A percentile compares a stretch with the other conserved stretches of the same genome.
phyloP scores from a whole-genome alignment of 2,113 vertebrate genomes.

The Protobothrops mucrosquamatus region DNA sequence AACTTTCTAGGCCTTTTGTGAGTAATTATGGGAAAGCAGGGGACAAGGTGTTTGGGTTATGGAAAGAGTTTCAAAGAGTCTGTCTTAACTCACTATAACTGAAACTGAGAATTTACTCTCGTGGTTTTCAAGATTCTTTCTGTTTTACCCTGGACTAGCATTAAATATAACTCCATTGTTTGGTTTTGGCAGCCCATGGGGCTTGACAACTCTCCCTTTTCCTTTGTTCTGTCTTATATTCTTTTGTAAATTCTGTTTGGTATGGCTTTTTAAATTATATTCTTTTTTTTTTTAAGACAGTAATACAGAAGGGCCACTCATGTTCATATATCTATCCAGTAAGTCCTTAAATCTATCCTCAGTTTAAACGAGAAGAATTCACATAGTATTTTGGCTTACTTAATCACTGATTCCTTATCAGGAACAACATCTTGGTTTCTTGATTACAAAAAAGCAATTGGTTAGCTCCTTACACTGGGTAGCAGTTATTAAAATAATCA shows the following conservation, averaged over 20 bases:
- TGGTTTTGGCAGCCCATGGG: background rate
- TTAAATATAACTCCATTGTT: background rate
- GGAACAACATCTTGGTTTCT: background rate
- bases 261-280: background rate
- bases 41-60: background rate
- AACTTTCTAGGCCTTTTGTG: background rate
- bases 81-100: background rate
- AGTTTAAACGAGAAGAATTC: conserved; percentile 6
- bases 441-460: background rate
- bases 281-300: background rate
- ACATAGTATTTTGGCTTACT: background rate
- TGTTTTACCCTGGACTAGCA: background rate
- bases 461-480: background rate
- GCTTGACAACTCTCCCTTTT: background rate
- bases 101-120: background rate
- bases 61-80: background rate
- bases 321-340: background rate
- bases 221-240: background rate
- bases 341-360: background rate
- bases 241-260: background rate
- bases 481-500: conserved; percentile 14
- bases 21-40: background rate
- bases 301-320: background rate
- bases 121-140: background rate
- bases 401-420: background rate